Evolutionary conservation across 2,113 vertebrate species (phyloP), one percentile per base, ranked within the genome.

Genomic region (Psammodynastes pulverulentus): DNA sequence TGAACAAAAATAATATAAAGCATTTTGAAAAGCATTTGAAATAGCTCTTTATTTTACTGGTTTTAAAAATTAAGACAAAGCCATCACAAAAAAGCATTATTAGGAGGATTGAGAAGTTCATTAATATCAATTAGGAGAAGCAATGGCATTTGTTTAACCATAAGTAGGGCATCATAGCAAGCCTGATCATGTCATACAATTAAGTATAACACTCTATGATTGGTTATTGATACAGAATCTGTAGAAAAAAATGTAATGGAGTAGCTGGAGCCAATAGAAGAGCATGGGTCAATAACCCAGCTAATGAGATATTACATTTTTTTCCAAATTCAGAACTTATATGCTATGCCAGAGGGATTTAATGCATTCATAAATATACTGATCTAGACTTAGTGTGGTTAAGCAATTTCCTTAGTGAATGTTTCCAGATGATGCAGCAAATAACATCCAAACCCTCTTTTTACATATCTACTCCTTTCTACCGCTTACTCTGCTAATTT

Each of bases 91-190:
- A 86, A 86, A 86, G 10, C 79, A 58, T 91, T 84, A 91, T 84
- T 85, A 56, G 45, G 43, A 72, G 54, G 51, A 52, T 34, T 86
- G 52, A 58, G 43, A 58, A 86, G 9, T 43, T 46, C 43, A 86
- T 58, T 86, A 86, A 91, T 86, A 91, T 34, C n/a, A 29, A 58
- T 86, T 58, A 91, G 43, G n/a, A 23, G 84, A 86, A 91, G 84
- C 84, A 86, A 34, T 58, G 90, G 13, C 21, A 91, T 85, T 91
- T 56, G 39, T 29, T 49, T 48, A 86, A 91, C 86, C 43, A 56
- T 56, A 85, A 86, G 86, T 56, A 56, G 29, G 46, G 52, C 52
- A 86, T 53, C 84, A 58, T 29, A 58, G 26, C 2, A 23, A 86
- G 79, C 17, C 26, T 9, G n/a, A n/a, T 43, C 53, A 23, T 56